Conservation (phyloP, 1,140 invertebrate species). For the Ceratina australensis region DNA sequence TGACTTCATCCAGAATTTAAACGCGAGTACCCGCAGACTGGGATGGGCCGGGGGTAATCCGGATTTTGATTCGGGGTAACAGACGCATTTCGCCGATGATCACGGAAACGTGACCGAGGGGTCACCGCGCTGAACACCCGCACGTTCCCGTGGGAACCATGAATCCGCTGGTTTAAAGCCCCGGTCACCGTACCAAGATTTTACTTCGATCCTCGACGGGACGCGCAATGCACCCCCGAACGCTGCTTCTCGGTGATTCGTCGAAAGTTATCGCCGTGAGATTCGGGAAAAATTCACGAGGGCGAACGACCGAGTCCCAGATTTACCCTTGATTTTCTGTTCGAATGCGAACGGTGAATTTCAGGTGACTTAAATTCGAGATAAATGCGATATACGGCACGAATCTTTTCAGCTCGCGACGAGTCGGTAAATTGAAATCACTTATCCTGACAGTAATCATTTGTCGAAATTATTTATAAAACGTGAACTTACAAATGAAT, state of each 20-base stretch:
- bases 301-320: background rate
- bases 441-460: background rate
- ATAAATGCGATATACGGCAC: background rate
- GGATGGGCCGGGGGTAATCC: conserved; percentile 1
- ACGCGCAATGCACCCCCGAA: background rate
- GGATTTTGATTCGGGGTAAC: background rate
- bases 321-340: background rate
- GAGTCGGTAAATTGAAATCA: background rate
- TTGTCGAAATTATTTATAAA: too few species aligned
- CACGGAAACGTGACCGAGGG: conserved; percentile 3
- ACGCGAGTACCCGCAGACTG: background rate
- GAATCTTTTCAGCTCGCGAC: too few species aligned
- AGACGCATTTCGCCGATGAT: background rate
- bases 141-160: background rate
- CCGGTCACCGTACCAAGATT: background rate
- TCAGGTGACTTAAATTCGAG: background rate
- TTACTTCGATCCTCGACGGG: background rate
- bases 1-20: conserved; percentile 33
- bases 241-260: background rate
- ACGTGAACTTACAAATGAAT: too few species aligned
- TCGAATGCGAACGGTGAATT: background rate
- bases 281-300: background rate
- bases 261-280: background rate
- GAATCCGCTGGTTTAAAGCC: conserved; percentile 8
- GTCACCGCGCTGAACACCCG: background rate